Evolutionary conservation across 1,140 invertebrate genomes (phyloP).

Genomic region (Lucilia cuprina): DNA sequence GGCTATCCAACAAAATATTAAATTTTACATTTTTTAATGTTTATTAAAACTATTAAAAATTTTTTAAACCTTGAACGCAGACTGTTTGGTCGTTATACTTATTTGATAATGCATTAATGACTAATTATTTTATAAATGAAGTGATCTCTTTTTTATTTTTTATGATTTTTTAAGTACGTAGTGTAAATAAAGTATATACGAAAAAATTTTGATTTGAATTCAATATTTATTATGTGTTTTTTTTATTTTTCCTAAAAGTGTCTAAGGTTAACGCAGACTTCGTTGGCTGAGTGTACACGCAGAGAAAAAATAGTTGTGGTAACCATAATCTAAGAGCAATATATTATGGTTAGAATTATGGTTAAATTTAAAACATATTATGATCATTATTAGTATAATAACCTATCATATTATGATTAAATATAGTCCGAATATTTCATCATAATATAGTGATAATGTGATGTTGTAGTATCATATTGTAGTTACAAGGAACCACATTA

Average conservation of each 20-base stretch:
- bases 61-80: background rate
- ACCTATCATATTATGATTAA: no score
- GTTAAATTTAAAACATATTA: no score
- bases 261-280: slow-evolving; percentile 17
- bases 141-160: background rate
- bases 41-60: background rate
- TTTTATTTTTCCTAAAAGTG: slow-evolving; percentile 16
- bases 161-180: background rate
- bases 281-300: background rate
- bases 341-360: no score
- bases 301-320: no score
- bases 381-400: no score
- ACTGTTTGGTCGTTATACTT: background rate
- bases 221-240: background rate
- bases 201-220: slow-evolving; percentile 9
- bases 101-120: background rate
- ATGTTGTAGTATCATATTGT: no score
- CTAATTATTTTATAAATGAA: background rate
- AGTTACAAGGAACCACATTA: no score
- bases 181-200: background rate
- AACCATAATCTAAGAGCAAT: no score
- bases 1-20: slow-evolving; percentile 26
- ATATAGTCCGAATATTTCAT: no score
- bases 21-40: background rate
- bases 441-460: no score